Evolutionary conservation across 2,797 vertebrate species (phyloP), one percentile per base, ranked within the genome.

Genomic region (Austrolebias charrua): DNA sequence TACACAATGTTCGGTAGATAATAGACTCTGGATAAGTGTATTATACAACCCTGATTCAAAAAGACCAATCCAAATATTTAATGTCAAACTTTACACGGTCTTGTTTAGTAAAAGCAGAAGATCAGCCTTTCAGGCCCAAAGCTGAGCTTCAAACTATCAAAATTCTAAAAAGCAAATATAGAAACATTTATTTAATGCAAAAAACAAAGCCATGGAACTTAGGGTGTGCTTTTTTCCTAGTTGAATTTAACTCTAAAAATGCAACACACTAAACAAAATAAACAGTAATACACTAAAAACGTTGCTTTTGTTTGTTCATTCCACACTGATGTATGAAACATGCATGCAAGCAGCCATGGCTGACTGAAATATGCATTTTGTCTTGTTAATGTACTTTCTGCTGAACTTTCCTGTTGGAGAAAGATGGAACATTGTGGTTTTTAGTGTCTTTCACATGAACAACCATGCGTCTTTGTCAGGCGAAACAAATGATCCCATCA

Each of bases 21-120:
- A 46, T 54, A 15, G 51, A 33, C 18, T 54, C 24, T 38, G 57
- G 15, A 24, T 31, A 54, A 35, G 19, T 45, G 40, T 9, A 9
- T 56, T 44, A 16, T 29, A 28, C 43, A 43, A 56, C 55, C 55
- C 42, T n/a, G 11, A 20, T 44, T 62, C 38, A 53, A 52, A 61
- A 13, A 43, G 4, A 43, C 48, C n/a, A 44, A 61, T 52, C 59
- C 31, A 29, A 29, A 11, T 19, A 38, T 61, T 52, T 43, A 43
- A 44, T 19, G 12, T 44, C 48, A 18, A 19, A 43, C 59, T 51
- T 61, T 38, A 31, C 38, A 52, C n/a, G 12, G 2, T 2, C 15
- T 44, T 29, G 15, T 45, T 62, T 19, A 33, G 2, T 62, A 2
- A 16, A 33, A 62, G 1, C 35, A 52, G 28, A 31, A 11, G 28